Evolutionary conservation across 2,113 vertebrate species (phyloP), one percentile per base, ranked within the genome.

Genomic region (Thunnus maccoyii): DNA sequence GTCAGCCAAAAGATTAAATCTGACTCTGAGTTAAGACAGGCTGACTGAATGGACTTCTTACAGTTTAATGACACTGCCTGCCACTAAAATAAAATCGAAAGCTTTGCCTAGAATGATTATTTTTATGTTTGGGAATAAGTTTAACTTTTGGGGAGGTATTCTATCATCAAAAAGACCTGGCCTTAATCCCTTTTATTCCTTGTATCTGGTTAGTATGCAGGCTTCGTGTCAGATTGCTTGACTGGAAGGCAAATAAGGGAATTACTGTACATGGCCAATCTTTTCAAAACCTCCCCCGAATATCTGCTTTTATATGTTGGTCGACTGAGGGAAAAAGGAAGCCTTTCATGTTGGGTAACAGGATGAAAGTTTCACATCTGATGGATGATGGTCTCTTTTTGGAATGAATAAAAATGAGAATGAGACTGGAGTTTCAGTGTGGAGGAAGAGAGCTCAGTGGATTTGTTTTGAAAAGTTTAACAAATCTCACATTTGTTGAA

Each of bases 1-100:
- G 13, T 27, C 6, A 22, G 74, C 62, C 70, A 80, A 69, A 20
- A 58, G 64, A 91, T 90, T 84, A 72, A 55, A 74, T 61, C 36
- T 64, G 72, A 88, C 61, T 72, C n/a, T n/a, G n/a, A 72, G 20
- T 65, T 44, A 60, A 79, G 48, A 62, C 64, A n/a, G 22, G 58
- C 10, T 48, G 25, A 63, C 6, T 64, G 32, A 80, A 60, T 58
- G 16, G 6, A 63, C 54, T 25, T 8, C 36, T 55, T 61, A 64
- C 3, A 16, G 17, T 14, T 68, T 52, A 60, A 52, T 55, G 60
- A 78, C 27, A 67, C 17, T 3, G 4, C 74, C 50, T 22, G 36
- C 18, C 18, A 14, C 13, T 68, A 8, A 52, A 52, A 27, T 36
- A 41, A 61, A 66, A 67, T 13, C 10, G 25, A 16, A 51, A 46